Percentiles rank a stretch among this genome's conserved stretches.
Conservation (phyloP, 2,113 vertebrate genomes). For the Toxostoma redivivum region DNA sequence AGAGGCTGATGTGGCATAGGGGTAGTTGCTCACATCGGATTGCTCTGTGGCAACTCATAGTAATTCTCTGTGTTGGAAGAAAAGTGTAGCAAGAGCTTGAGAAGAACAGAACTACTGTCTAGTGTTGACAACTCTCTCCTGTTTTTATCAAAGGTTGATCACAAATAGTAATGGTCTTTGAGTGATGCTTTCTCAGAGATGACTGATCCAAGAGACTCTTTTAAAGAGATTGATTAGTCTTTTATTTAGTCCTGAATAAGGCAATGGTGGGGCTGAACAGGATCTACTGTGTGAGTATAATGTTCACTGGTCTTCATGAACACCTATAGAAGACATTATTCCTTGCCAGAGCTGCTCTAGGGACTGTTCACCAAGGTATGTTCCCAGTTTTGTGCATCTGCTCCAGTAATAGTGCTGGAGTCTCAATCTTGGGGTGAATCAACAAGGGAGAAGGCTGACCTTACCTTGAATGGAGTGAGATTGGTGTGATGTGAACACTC, state of each 20-base stretch:
- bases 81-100: not conserved
- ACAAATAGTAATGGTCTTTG: not conserved
- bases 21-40: not conserved
- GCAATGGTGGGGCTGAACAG: not conserved
- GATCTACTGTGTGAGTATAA: not conserved
- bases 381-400: not conserved
- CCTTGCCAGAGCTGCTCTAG: not conserved
- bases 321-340: not conserved
- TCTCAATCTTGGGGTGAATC: not conserved
- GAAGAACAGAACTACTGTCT: not conserved
- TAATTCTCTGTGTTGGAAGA: not conserved
- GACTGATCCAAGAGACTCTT: not conserved
- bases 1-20: not conserved
- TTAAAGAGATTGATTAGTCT: not conserved
- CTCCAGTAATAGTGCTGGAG: not conserved
- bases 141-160: not conserved
- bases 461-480: accelerated
- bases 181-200: not conserved
- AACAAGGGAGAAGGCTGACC: not conserved
- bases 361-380: accelerated
- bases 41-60: not conserved
- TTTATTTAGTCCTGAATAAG: not conserved
- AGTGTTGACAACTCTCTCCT: accelerated
- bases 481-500: not conserved
- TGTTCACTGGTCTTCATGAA: not conserved